phyloP scores from a whole-genome alignment of 2,888 invertebrate genomes.

The Diaprepes abbreviatus region DNA sequence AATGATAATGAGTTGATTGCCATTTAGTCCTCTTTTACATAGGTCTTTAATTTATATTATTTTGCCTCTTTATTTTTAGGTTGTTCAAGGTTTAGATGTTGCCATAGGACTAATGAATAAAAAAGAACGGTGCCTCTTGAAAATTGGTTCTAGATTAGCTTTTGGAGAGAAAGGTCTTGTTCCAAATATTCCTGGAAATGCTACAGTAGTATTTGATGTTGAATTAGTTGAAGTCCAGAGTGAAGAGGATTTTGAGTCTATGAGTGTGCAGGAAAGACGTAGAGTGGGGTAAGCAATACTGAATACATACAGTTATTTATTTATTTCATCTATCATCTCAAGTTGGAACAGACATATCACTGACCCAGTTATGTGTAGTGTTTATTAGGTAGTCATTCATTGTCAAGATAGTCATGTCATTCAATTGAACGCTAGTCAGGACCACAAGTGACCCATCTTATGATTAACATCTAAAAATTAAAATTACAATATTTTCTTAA shows the following conservation, averaged over 20 bases:
- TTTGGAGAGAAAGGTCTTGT: constrained; percentile 82
- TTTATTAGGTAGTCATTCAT: too few species aligned
- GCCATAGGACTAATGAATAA: constrained; percentile 87
- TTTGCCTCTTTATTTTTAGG: constrained; percentile 64
- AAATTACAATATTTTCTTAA: too few species aligned
- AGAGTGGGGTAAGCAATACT: constrained; percentile 76
- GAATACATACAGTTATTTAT: background rate
- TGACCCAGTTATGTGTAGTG: too few species aligned
- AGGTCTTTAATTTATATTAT: too few species aligned
- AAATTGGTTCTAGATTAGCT: constrained; percentile 84
- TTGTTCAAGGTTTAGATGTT: constrained; percentile 87
- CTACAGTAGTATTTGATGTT: constrained; percentile 78
- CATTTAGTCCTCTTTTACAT: too few species aligned
- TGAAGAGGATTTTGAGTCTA: constrained; percentile 77
- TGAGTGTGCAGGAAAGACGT: constrained; percentile 78
- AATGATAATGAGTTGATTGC: too few species aligned
- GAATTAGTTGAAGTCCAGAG: constrained; percentile 78
- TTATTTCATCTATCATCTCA: background rate
- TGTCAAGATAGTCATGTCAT: too few species aligned
- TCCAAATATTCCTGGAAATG: constrained; percentile 77
- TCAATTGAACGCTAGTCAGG: too few species aligned
- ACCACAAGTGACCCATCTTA: too few species aligned
- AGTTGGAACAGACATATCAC: too few species aligned
- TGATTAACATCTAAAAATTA: too few species aligned
- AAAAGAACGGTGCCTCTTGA: constrained; percentile 82